phyloP scores from a whole-genome alignment of 2,113 vertebrate genomes.

The Micronycteris hirsuta region DNA sequence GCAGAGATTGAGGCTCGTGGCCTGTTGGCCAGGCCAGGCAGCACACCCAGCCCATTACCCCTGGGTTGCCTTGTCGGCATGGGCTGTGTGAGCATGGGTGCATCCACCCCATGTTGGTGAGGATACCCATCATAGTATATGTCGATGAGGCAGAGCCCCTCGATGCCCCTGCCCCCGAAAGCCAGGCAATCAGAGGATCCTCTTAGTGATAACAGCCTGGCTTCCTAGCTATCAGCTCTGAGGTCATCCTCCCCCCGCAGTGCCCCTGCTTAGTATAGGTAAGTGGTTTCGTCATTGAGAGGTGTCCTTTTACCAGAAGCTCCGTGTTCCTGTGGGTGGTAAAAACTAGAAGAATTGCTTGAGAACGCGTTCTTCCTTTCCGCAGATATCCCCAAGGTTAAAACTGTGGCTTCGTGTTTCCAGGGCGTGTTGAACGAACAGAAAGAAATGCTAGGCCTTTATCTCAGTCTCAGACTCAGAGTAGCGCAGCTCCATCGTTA shows the following conservation, averaged over 20 bases:
- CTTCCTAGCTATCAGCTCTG: constrained; percentile 48
- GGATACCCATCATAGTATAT: accelerated
- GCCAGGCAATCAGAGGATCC: not conserved
- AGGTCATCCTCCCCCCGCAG: constrained; percentile 59
- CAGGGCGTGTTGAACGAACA: not conserved
- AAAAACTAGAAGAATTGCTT: not conserved
- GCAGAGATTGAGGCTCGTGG: not conserved
- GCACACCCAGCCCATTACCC: not conserved
- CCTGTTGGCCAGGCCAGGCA: not conserved
- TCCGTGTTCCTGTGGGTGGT: not conserved
- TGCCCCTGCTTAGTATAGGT: constrained; percentile 50
- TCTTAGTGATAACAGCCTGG: not conserved
- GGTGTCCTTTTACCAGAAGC: constrained; percentile 53
- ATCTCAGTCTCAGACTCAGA: not conserved
- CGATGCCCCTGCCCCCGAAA: not conserved
- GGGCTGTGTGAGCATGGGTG: not conserved
- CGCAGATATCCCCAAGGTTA: not conserved
- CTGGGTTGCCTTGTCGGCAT: accelerated
- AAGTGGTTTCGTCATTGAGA: constrained; percentile 27
- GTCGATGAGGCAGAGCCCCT: constrained; percentile 8
- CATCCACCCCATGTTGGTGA: not conserved
- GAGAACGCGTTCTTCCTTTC: not conserved
- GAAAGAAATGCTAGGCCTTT: not conserved
- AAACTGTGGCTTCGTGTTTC: not conserved
- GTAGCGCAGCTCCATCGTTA: not conserved